Evolutionary conservation across 2,113 vertebrate species (phyloP).

Genomic region (Anthoscopus minutus): DNA sequence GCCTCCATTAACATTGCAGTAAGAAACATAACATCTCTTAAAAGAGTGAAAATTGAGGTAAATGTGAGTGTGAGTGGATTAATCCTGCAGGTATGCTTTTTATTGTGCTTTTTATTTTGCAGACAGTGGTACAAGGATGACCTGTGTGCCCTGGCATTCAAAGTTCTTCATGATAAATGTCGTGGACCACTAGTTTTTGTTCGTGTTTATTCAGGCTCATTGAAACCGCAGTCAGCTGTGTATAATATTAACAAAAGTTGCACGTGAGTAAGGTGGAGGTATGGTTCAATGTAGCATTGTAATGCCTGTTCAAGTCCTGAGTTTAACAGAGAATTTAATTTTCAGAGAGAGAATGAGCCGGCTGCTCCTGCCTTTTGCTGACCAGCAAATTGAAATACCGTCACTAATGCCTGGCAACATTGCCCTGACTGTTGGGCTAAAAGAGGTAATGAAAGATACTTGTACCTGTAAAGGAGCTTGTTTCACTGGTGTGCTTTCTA

Average conservation of each 20-base stretch:
- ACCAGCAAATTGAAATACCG: slow-evolving; percentile 91
- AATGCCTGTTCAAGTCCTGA: not conserved
- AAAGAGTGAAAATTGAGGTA: not conserved
- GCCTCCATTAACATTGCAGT: not conserved
- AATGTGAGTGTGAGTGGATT: not conserved
- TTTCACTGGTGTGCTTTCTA: not conserved
- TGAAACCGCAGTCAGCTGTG: slow-evolving; percentile 86
- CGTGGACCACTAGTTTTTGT: slow-evolving; percentile 92
- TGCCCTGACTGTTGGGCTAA: slow-evolving; percentile 90
- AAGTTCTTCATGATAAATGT: slow-evolving; percentile 94
- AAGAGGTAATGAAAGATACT: slow-evolving; percentile 77
- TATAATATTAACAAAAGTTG: slow-evolving; percentile 90
- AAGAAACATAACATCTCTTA: not conserved
- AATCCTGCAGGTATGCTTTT: not conserved
- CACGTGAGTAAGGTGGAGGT: slow-evolving; percentile 73
- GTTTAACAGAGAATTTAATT: slow-evolving; percentile 8
- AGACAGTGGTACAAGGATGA: slow-evolving; percentile 90
- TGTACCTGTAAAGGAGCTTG: not conserved
- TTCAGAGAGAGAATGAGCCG: slow-evolving; percentile 93
- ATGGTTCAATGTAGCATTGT: not conserved
- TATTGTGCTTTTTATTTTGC: slow-evolving; percentile 23
- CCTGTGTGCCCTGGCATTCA: slow-evolving; percentile 92
- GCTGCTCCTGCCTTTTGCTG: slow-evolving; percentile 92
- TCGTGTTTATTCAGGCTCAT: slow-evolving; percentile 88
- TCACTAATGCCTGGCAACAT: slow-evolving; percentile 91